Conservation (phyloP, 2,797 vertebrate genomes). For the Amblyopsis hoosieri region DNA sequence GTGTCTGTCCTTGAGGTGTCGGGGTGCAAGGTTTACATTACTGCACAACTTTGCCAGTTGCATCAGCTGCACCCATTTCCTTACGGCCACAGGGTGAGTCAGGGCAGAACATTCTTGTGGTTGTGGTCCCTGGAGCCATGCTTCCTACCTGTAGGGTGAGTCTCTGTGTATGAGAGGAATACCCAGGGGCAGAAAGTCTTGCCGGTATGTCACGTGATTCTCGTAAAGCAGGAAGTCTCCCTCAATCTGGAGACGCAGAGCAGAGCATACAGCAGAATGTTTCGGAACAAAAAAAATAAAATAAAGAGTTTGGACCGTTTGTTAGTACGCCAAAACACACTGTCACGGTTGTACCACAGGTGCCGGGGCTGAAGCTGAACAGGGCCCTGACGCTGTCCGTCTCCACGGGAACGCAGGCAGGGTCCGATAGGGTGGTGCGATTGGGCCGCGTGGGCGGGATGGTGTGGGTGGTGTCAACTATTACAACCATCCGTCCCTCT, state of each 20-base stretch:
- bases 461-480: conserved; percentile 70
- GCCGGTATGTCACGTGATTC: conserved; percentile 77
- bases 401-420: conserved; percentile 68
- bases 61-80: neutral
- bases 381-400: conserved; percentile 67
- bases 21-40: no score
- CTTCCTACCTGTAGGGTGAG: conserved; percentile 74
- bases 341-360: conserved; percentile 71
- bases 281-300: neutral
- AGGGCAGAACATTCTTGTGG: neutral
- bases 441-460: conserved; percentile 70
- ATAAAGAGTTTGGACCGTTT: neutral
- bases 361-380: conserved; percentile 74
- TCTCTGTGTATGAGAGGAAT: conserved; percentile 68
- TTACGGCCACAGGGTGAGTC: neutral
- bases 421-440: conserved; percentile 73
- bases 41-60: no score
- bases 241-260: conserved; percentile 58
- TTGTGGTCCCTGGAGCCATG: neutral
- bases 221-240: conserved; percentile 76
- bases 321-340: conserved; percentile 46
- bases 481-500: conserved; percentile 66
- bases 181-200: conserved; percentile 64
- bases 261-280: neutral
- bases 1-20: no score